Base-by-base conservation (phyloP, 2,797 vertebrate species). In the Yasuhikotakia modesta region DNA sequence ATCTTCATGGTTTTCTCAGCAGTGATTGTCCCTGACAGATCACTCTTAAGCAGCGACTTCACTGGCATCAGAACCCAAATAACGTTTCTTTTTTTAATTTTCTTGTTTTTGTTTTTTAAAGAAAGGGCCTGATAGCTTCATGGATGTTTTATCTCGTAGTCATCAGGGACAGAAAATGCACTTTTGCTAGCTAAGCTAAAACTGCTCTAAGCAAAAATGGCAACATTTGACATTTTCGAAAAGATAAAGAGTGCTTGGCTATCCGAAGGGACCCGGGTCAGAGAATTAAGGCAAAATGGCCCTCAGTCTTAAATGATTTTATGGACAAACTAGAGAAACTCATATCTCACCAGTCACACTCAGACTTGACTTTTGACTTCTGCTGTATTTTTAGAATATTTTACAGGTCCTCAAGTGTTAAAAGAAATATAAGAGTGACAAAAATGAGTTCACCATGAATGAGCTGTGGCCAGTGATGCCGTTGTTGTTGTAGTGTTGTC, bases 151-250 rank as follows among this genome's bases (percentile, higher is more conserved):
- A 64, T 64, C 13, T 39, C 66, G 30, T 53, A 14, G 39, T 57
- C 39, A 61, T 52, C 57, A 63, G 63, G 52, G 19, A 12, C 39
- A 43, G 39, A 5, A 6, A 39, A 11, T 10, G 39, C 10, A 11
- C 39, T 43, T 43, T 10, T 43, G 39, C 39, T 43, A 43, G 27
- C 58, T 27, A 27, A 27, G 58, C 58, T 35, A 17, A 60, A 27
- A 5, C 32, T 70, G 2, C 6, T 10, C 57, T 30, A 5, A 8
- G 57, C 35, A 58, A 67, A 35, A 35, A 35, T 4, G 32, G 55
- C 35, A 52, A 70, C 35, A 19, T 61, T 66, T 63, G 16, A 43
- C 57, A 48, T 67, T 53, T 72, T 43, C 52, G 7, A 77, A 80
- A 70, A 10, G 10, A 10, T 21, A 39, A 53, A 68, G 52, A 68